A percentile compares a stretch with the other conserved stretches of the same genome.
phyloP scores from a whole-genome alignment of 23 tunicate species.

The Phallusia fumigata region DNA sequence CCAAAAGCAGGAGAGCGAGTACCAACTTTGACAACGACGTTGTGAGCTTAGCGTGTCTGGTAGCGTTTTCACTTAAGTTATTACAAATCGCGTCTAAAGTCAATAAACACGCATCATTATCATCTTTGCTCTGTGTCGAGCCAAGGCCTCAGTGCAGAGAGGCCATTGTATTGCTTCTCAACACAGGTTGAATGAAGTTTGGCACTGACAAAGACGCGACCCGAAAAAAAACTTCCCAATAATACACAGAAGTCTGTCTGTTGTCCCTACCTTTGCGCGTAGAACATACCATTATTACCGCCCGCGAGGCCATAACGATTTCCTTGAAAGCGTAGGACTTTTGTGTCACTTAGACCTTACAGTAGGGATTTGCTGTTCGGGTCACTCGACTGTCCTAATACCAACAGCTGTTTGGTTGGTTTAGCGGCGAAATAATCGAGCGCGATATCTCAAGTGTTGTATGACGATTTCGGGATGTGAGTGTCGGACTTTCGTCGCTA shows the following conservation, averaged over 20 bases:
- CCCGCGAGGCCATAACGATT: slow-evolving; percentile 1
- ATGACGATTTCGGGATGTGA: not conserved
- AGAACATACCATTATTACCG: not conserved
- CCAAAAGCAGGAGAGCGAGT: too few species aligned
- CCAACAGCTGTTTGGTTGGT: not conserved
- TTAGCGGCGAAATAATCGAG: not conserved
- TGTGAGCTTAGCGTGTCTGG: too few species aligned
- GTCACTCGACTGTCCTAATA: not conserved
- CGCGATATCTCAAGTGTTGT: not conserved
- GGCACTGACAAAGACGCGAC: not conserved
- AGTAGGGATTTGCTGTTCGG: not conserved
- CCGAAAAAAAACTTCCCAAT: not conserved
- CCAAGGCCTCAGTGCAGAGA: not conserved
- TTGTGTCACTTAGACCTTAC: not conserved
- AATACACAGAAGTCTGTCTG: not conserved
- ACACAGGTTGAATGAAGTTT: not conserved
- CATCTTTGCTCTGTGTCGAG: not conserved
- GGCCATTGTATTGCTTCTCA: not conserved
- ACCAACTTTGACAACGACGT: too few species aligned
- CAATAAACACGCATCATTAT: slow-evolving; percentile 9
- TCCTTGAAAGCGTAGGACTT: not conserved
- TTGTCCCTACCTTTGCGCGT: not conserved
- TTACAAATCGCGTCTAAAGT: not conserved
- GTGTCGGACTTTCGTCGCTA: not conserved
- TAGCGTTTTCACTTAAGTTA: too few species aligned